These are phyloP conservation scores for Eurystomus glaucurus DNA, from an alignment of 2,797 vertebrate genomes.

Conservation along the genomic window DNA sequence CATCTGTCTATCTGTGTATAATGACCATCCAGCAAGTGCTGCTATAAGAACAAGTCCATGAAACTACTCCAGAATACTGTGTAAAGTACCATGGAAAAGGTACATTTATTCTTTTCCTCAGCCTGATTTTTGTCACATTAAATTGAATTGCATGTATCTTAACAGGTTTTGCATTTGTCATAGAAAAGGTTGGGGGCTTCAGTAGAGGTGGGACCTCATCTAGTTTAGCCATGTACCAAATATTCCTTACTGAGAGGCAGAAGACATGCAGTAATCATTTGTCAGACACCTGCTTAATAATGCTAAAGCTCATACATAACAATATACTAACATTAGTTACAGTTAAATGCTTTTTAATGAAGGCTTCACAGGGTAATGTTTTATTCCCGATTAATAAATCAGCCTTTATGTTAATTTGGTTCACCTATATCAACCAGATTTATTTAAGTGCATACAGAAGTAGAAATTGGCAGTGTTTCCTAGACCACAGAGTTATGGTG, in stretches of 20 bases:
- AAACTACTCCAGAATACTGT: background rate
- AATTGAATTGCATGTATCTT: background rate
- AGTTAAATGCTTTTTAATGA: constrained; percentile 11
- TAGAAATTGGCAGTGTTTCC: background rate
- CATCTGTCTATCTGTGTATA: background rate
- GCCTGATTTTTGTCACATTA: background rate
- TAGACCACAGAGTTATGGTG: background rate
- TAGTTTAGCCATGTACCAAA: background rate
- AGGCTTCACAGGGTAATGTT: background rate
- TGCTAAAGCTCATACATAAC: background rate
- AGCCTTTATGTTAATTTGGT: background rate
- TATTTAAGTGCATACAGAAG: background rate
- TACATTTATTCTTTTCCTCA: background rate
- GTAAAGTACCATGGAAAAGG: background rate
- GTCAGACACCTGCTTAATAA: background rate
- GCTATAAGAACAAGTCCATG: background rate
- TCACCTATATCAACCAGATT: background rate
- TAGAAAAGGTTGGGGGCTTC: background rate
- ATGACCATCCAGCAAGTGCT: background rate
- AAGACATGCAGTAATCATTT: background rate
- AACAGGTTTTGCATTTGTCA: background rate
- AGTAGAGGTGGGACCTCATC: background rate
- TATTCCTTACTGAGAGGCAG: background rate
- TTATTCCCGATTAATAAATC: background rate
- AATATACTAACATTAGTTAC: constrained; percentile 12